Evolutionary conservation across 2,888 invertebrate species (phyloP).

Genomic region (Mimas tiliae): DNA sequence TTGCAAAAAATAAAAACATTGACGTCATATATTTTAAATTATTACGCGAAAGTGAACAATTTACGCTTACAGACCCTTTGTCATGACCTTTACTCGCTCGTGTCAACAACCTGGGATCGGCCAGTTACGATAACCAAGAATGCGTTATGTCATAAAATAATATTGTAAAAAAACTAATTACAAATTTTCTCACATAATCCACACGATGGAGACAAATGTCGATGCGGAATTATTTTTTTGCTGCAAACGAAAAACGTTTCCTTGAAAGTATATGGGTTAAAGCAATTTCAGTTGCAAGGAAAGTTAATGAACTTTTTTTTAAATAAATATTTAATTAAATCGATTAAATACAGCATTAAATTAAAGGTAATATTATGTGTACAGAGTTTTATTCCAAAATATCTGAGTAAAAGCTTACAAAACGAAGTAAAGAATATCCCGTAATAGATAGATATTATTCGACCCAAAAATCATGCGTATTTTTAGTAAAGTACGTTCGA

Average conservation of each 20-base stretch:
- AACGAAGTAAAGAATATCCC: too few species aligned
- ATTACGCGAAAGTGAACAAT: conserved; percentile 32
- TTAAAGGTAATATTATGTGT: too few species aligned
- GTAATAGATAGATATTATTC: too few species aligned
- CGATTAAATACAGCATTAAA: too few species aligned
- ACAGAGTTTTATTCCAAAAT: too few species aligned
- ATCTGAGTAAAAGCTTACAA: too few species aligned
- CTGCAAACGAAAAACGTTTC: neutral
- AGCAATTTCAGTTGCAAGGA: neutral
- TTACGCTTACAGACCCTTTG: conserved; percentile 17
- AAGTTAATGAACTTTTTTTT: too few species aligned
- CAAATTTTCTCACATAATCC: conserved; percentile 29
- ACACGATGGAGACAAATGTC: neutral
- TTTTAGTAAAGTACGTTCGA: too few species aligned
- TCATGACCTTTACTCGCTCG: conserved; percentile 39
- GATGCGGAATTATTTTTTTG: neutral
- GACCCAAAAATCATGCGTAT: too few species aligned
- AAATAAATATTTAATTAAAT: too few species aligned
- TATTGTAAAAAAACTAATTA: conserved; percentile 50
- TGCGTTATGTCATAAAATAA: conserved; percentile 45
- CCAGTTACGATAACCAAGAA: conserved; percentile 47
- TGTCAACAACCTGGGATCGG: conserved; percentile 37
- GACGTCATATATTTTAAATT: conserved; percentile 40
- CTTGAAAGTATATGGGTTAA: neutral
- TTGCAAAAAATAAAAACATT: conserved; percentile 31